Percentiles rank a stretch among this genome's conserved stretches.
Evolutionary conservation across 1,140 invertebrate species (phyloP).

Genomic region (Ganaspis sp.): DNA sequence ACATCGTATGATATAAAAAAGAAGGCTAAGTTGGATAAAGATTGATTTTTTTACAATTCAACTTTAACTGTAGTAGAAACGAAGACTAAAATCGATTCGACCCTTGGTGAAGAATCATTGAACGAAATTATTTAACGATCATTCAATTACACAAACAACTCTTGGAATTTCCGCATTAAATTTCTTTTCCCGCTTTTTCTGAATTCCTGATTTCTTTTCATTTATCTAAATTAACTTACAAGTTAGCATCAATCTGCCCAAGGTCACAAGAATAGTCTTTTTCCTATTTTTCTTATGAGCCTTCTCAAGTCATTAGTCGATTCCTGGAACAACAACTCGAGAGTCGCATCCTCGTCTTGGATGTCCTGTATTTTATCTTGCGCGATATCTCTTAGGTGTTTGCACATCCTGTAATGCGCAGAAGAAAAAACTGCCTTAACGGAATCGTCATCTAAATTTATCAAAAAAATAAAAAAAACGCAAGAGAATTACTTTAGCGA

Average conservation of each 20-base stretch:
- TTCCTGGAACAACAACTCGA: not conserved
- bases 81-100: too few relatives aligned
- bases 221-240: not conserved
- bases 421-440: not conserved
- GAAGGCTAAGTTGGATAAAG: too few relatives aligned
- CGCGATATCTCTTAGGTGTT: not conserved
- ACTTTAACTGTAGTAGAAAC: too few relatives aligned
- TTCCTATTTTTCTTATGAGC: not conserved
- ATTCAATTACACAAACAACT: too few relatives aligned
- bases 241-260: not conserved
- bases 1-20: too few relatives aligned
- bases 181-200: not conserved
- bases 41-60: too few relatives aligned
- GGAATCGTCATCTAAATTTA: not conserved
- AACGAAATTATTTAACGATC: too few relatives aligned
- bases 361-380: constrained; percentile 1
- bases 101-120: too few relatives aligned
- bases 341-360: not conserved
- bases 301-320: constrained; percentile 5
- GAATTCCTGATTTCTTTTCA: not conserved
- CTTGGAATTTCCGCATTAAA: too few relatives aligned
- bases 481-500: not conserved
- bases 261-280: not conserved
- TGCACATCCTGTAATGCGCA: not conserved
- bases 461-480: not conserved